Base-by-base conservation (phyloP, 2,888 invertebrate genomes). In the Parasteatoda lunata region DNA sequence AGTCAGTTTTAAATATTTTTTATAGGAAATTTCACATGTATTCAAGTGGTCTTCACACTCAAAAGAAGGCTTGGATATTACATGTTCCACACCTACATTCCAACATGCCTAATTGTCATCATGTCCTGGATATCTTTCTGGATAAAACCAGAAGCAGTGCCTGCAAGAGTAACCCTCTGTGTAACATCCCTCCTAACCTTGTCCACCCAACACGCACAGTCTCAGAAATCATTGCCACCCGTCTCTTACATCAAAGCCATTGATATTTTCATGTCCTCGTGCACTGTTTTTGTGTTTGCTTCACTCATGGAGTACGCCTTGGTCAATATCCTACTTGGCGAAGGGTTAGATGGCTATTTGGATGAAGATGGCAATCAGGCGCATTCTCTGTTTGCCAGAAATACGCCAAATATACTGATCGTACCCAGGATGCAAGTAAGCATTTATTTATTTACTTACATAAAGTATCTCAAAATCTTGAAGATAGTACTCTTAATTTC, bases 91-190 rank as follows among this genome's bases (percentile, higher is more conserved):
- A 97, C 97, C 0, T 97, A 97, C 92, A 97, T 97, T 90, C 97
- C 97, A 0, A 97, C 97, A 1, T 96, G 96, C 0, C 93, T 97
- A 89, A 97, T 97, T 91, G 97, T 97, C 73, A 97, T 97, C 83
- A 97, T 97, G 96, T 97, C 97, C 5, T 97, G 97, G 97, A 97
- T 97, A 90, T 97, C 97, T 0, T 97, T 97, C 93, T 97, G 97
- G 97, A 97, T 97, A 90, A 97, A 97, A 92, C 97, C 97, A 0
- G 97, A 97, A 92, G 97, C 97, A 0, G 97, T 97, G 5, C 97
- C 97, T 0, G 97, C 97, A 48, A 94, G 97, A 5, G 97, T 97
- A 45, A 97, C 97, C 0, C 93, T 97, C 0, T 97, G 97, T 15
- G 97, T 97, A 84, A 97, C 97, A 88, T 97, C 97, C 54, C 93